Conservation (phyloP, 1,140 invertebrate genomes). For the Agrypnia vestita region DNA sequence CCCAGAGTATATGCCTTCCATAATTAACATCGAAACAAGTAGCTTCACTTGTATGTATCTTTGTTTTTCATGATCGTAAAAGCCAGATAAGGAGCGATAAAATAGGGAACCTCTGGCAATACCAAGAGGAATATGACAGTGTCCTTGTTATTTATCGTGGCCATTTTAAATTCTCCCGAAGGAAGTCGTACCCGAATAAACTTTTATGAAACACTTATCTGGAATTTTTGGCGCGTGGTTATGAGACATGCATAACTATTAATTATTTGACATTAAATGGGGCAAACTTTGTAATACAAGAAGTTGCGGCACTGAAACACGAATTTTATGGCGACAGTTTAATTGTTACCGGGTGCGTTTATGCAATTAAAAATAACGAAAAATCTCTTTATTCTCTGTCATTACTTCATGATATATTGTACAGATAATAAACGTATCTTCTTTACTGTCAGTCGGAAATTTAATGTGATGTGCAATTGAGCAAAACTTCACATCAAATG, state of each 20-base stretch:
- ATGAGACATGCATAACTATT: constrained; percentile 10
- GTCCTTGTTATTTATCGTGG: neutral
- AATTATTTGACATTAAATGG: constrained; percentile 13
- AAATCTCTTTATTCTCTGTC: too few species aligned
- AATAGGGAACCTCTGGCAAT: neutral
- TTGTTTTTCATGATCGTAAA: constrained; percentile 3
- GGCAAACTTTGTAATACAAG: too few species aligned
- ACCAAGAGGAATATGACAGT: constrained; percentile 8
- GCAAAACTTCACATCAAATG: too few species aligned
- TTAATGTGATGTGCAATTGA: too few species aligned
- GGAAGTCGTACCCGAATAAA: neutral
- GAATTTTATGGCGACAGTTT: neutral
- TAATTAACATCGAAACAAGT: neutral
- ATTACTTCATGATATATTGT: too few species aligned
- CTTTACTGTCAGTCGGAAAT: too few species aligned
- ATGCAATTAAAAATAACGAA: too few species aligned
- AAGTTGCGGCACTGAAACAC: neutral
- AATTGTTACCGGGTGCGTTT: too few species aligned
- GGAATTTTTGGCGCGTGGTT: neutral
- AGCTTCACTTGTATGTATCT: neutral
- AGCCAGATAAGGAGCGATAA: neutral
- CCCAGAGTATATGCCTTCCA: too few species aligned
- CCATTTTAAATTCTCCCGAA: neutral
- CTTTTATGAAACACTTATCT: neutral
- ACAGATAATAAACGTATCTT: too few species aligned